phyloP scores from a whole-genome alignment of 2,888 invertebrate species.

The Volucella inanis region DNA sequence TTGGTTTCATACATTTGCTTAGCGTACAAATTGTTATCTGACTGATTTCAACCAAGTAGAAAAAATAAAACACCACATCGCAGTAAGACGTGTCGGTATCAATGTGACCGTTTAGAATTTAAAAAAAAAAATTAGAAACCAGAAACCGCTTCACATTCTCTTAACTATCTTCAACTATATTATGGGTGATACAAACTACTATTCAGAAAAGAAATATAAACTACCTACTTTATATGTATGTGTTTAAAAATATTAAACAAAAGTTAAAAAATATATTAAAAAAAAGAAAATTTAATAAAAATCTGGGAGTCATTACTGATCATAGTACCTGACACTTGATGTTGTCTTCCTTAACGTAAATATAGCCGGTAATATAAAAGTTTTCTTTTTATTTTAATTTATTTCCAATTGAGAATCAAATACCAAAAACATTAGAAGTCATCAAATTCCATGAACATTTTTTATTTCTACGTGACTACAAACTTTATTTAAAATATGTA shows the following conservation, averaged over 20 bases:
- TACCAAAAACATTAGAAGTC: neutral
- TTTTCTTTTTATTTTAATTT: conserved; percentile 4
- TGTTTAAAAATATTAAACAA: conserved; percentile 31
- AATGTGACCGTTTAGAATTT: neutral
- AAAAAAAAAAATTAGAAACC: neutral
- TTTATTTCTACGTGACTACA: conserved; percentile 9
- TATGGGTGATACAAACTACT: conserved; percentile 33
- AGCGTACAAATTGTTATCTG: neutral
- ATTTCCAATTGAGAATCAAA: conserved; percentile 10
- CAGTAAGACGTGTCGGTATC: conserved; percentile 5
- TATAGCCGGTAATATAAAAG: conserved; percentile 40
- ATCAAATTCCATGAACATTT: conserved; percentile 27
- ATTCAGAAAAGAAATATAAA: conserved; percentile 16
- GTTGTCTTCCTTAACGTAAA: conserved; percentile 69
- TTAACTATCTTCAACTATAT: conserved; percentile 8
- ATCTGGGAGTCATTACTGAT: conserved; percentile 70
- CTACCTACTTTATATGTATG: conserved; percentile 28
- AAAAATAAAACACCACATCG: neutral
- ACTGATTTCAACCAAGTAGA: conserved; percentile 32
- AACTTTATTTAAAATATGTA: neutral
- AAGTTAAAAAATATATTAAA: neutral
- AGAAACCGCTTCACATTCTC: neutral
- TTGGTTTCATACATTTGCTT: neutral
- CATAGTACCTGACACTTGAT: conserved; percentile 73
- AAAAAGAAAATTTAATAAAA: conserved; percentile 9